phyloP scores from a whole-genome alignment of 2,797 vertebrate species.

The Hemitrygon akajei region DNA sequence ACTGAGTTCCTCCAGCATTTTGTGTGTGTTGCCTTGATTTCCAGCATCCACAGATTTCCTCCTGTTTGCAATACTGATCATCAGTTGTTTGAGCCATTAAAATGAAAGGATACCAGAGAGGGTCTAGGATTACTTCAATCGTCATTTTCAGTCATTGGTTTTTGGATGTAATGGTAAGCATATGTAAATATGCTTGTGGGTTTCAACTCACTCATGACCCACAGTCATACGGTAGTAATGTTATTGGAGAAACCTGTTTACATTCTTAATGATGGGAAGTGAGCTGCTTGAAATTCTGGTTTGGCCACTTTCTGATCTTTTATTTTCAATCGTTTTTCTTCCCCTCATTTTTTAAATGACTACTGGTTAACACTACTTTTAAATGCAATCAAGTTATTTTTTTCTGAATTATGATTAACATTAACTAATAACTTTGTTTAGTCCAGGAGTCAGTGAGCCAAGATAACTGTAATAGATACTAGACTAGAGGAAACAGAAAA shows the following conservation, averaged over 20 bases:
- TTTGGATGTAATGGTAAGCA: neutral
- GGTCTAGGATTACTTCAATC: neutral
- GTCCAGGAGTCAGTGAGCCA: neutral
- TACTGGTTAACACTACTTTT: neutral
- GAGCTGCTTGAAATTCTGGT: neutral
- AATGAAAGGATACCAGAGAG: neutral
- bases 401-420: neutral
- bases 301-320: neutral
- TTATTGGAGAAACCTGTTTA: neutral
- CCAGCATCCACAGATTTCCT: too few relatives aligned
- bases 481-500: neutral
- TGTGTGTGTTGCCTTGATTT: too few relatives aligned
- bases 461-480: neutral
- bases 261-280: neutral
- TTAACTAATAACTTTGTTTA: neutral
- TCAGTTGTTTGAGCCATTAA: neutral
- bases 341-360: neutral
- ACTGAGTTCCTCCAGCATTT: too few relatives aligned
- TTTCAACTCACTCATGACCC: neutral
- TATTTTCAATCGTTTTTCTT: neutral
- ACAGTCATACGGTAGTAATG: too few relatives aligned
- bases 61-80: too few relatives aligned
- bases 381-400: neutral
- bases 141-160: neutral
- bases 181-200: neutral